A percentile compares a stretch with the other conserved stretches of the same genome.
Conservation (phyloP, 2,888 invertebrate genomes). For the Schrankia costaestrigalis region DNA sequence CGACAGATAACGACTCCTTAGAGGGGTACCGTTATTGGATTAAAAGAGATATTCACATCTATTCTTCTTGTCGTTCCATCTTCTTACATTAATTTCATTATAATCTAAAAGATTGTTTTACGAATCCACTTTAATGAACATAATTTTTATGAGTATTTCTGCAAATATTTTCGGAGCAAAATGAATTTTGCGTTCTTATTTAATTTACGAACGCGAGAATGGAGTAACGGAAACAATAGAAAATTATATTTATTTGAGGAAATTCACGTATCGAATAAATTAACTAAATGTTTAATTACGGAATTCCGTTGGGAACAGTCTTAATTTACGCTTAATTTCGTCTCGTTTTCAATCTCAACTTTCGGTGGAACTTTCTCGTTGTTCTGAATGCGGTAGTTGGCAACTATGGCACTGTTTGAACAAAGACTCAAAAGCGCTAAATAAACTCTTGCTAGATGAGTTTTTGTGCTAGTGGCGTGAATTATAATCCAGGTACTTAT, state of each 20-base stretch:
- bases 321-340: constrained; percentile 56
- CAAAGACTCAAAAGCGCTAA: constrained; percentile 49
- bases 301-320: constrained; percentile 43
- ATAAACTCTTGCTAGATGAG: constrained; percentile 47
- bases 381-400: constrained; percentile 43
- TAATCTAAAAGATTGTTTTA: constrained; percentile 24
- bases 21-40: constrained; percentile 45
- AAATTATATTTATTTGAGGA: too few species aligned
- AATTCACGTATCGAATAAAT: constrained; percentile 25
- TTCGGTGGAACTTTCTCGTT: constrained; percentile 48
- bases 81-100: constrained; percentile 51
- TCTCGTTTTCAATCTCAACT: constrained; percentile 62
- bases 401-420: constrained; percentile 43
- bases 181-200: too few species aligned
- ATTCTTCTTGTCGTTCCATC: constrained; percentile 42
- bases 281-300: constrained; percentile 44
- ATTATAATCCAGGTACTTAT: constrained; percentile 51
- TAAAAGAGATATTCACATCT: constrained; percentile 50
- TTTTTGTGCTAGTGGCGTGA: constrained; percentile 44
- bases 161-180: too few species aligned
- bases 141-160: constrained; percentile 12
- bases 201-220: too few species aligned
- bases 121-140: constrained; percentile 7
- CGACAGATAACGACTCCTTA: constrained; percentile 49
- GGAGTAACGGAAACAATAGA: too few species aligned